phyloP scores from a whole-genome alignment of 2,888 invertebrate genomes.

The Spilarctia lutea region DNA sequence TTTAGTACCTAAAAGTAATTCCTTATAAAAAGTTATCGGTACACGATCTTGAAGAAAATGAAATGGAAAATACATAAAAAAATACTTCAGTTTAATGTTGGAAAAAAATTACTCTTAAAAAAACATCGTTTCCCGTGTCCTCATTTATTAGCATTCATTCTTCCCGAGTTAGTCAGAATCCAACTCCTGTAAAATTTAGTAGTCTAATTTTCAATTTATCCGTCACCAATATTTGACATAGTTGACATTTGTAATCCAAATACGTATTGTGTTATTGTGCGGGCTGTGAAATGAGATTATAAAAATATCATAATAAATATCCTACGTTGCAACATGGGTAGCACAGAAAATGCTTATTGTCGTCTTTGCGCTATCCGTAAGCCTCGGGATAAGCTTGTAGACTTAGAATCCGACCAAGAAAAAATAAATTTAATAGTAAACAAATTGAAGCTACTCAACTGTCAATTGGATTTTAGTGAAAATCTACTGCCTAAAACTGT shows the following conservation, averaged over 20 bases:
- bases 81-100: too few species aligned
- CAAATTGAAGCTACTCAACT: constrained; percentile 64
- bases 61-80: too few species aligned
- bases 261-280: background rate
- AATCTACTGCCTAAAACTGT: constrained; percentile 63
- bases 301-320: background rate
- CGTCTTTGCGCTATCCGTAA: constrained; percentile 68
- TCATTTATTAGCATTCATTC: too few species aligned
- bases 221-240: background rate
- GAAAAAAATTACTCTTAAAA: too few species aligned
- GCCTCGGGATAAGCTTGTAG: constrained; percentile 57
- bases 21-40: too few species aligned
- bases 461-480: constrained; percentile 57
- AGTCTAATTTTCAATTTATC: too few species aligned
- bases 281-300: background rate
- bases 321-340: constrained; percentile 46
- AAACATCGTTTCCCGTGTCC: too few species aligned
- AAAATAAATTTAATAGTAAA: constrained; percentile 54
- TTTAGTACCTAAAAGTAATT: too few species aligned
- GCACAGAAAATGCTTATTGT: constrained; percentile 53
- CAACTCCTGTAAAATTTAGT: too few species aligned
- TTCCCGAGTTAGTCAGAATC: too few species aligned
- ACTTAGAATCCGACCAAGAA: constrained; percentile 55
- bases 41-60: too few species aligned
- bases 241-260: background rate